Percentiles rank a stretch among this genome's conserved stretches.
Evolutionary conservation across 2,797 vertebrate genomes (phyloP).

Genomic region (Bradypus variegatus): DNA sequence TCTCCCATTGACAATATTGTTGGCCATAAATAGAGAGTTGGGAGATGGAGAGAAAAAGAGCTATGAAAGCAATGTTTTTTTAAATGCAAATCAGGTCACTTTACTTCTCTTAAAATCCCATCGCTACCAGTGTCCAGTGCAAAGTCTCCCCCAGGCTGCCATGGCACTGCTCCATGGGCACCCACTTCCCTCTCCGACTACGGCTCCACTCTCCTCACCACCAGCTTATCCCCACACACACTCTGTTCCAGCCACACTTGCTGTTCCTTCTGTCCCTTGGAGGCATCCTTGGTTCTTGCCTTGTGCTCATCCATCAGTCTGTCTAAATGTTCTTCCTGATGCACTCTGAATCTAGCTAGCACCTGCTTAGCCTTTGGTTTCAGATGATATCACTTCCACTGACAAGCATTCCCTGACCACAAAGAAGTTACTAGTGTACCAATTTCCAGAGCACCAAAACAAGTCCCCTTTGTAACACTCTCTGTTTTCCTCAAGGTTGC

Average conservation of each 20-base stretch:
- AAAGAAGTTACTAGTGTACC: not conserved
- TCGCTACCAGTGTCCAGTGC: not conserved
- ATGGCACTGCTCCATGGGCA: no score
- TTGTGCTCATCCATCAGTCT: no score
- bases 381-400: not conserved
- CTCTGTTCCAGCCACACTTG: no score
- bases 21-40: not conserved
- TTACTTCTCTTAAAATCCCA: not conserved
- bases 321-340: no score
- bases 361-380: not conserved
- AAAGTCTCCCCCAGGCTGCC: no score
- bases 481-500: not conserved
- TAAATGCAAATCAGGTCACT: not conserved
- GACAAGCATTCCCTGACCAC: not conserved
- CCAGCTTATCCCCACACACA: fast-evolving
- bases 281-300: not conserved
- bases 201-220: not conserved
- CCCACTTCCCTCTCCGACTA: not conserved
- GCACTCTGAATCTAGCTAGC: not conserved
- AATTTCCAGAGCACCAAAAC: not conserved
- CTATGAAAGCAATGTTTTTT: not conserved
- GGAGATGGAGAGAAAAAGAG: not conserved
- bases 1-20: not conserved
- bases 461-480: not conserved
- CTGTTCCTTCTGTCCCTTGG: no score